Evolutionary conservation across 2,888 invertebrate species (phyloP).

Genomic region (Erebia epiphron): DNA sequence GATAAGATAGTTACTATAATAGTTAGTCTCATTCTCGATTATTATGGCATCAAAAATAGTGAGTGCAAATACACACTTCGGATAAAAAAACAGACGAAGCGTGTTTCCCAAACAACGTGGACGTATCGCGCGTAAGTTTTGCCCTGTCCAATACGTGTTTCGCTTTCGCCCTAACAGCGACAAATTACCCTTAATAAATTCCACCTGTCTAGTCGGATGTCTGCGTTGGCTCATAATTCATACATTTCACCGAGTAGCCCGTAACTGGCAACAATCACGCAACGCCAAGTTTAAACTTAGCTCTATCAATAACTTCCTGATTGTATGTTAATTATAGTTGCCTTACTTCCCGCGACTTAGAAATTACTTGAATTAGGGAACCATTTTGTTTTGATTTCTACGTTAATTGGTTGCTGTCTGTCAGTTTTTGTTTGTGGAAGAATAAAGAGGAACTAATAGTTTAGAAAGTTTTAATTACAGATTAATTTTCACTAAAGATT

Average conservation of each 20-base stretch:
- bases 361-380: constrained; percentile 14
- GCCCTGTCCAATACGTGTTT: no score
- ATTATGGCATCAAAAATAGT: no score
- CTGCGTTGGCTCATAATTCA: constrained; percentile 22
- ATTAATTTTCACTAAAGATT: background rate
- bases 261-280: constrained; percentile 28
- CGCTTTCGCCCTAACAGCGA: no score
- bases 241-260: constrained; percentile 20
- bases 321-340: constrained; percentile 31
- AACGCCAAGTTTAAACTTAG: constrained; percentile 26
- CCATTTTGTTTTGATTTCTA: constrained; percentile 21
- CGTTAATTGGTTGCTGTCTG: background rate
- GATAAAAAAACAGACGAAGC: no score
- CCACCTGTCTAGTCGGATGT: background rate
- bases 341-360: constrained; percentile 9
- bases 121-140: no score
- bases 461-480: background rate
- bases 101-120: no score
- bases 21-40: no score
- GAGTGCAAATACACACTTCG: no score
- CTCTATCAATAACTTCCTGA: constrained; percentile 35
- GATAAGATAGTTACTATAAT: no score
- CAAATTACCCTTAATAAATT: background rate
- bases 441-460: background rate
- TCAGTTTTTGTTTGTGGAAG: constrained; percentile 1